Evolutionary conservation across 2,113 vertebrate species (phyloP).

Genomic region (Heterotis niloticus): DNA sequence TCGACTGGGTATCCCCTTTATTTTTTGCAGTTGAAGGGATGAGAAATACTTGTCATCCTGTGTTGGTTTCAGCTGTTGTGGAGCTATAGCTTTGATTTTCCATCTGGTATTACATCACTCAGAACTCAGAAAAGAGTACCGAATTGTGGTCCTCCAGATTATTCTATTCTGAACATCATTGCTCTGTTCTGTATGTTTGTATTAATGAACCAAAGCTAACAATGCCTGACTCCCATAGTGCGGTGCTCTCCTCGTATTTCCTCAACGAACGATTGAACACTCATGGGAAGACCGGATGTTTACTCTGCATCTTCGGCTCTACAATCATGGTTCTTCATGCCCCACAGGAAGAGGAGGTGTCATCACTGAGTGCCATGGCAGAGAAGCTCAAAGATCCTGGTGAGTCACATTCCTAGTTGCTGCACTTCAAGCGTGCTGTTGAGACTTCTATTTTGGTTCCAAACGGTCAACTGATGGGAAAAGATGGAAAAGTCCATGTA

Average conservation of each 20-base stretch:
- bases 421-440: no score
- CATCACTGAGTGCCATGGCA: conserved; percentile 69
- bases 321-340: conserved; percentile 80
- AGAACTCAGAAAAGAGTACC: no score
- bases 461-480: not conserved
- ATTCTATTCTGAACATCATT: no score
- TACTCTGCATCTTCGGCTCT: conserved; percentile 74
- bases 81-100: no score
- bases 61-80: no score
- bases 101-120: no score
- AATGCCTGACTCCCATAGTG: conserved; percentile 52
- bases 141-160: no score
- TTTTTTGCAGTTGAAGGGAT: not conserved
- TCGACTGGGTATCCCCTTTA: not conserved
- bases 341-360: conserved; percentile 72
- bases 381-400: conserved; percentile 79
- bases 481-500: not conserved
- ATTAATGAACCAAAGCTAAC: not conserved
- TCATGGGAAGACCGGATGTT: conserved; percentile 73
- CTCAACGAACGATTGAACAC: conserved; percentile 75
- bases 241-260: conserved; percentile 74
- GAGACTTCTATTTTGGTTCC: not conserved
- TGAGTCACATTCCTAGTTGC: conserved; percentile 31
- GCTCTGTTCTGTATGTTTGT: not conserved
- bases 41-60: no score